A percentile compares a stretch with the other conserved stretches of the same genome.
These are phyloP conservation scores for Trachemys scripta DNA, from an alignment of 2,113 vertebrate genomes.

Conservation along the genomic window DNA sequence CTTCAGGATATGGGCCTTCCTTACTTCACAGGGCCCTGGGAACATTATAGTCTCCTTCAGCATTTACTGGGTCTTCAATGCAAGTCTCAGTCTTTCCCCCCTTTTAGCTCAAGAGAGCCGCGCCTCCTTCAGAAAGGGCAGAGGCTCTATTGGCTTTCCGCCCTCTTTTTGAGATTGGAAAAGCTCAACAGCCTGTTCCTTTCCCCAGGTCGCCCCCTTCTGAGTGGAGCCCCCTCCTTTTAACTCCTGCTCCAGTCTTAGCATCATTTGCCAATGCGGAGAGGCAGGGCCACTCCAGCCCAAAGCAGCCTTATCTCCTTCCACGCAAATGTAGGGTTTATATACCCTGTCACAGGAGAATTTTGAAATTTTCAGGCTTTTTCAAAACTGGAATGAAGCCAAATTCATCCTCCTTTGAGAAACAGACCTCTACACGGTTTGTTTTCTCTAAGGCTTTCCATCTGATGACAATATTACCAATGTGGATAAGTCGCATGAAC, in stretches of 20 bases:
- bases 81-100: not conserved
- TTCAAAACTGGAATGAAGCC: not conserved
- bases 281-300: not conserved
- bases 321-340: not conserved
- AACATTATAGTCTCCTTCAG: not conserved
- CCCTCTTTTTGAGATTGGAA: not conserved
- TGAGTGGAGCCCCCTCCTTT: not conserved
- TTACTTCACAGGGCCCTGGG: not conserved
- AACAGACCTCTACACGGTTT: not conserved
- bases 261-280: not conserved
- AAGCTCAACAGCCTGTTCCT: not conserved
- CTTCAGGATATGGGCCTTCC: not conserved
- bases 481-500: constrained; percentile 32
- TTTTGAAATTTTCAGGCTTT: not conserved
- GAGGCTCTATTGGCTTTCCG: not conserved
- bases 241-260: not conserved
- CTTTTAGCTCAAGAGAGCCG: not conserved
- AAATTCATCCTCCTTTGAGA: constrained; percentile 14
- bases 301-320: not conserved
- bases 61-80: not conserved
- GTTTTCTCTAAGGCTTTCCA: not conserved
- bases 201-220: not conserved
- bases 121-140: not conserved
- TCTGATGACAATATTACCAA: constrained; percentile 48
- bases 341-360: not conserved